Evolutionary conservation across 37 sponge, comb jelly and placozoan genomes (phyloP).

Genomic region (Ianthella basta): DNA sequence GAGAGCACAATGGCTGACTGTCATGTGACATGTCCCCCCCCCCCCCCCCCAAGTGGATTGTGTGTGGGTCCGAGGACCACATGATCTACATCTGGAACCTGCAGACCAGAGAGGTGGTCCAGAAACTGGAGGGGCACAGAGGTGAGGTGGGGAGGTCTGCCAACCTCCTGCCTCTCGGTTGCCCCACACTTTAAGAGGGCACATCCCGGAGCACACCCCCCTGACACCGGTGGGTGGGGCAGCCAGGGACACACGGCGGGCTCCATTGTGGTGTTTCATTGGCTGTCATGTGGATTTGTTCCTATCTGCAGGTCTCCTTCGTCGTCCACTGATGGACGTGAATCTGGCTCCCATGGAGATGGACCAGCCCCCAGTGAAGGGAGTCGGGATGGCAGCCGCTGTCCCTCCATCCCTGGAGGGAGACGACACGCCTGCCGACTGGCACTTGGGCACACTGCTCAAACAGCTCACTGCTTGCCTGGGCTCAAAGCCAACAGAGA

Average conservation of each 20-base stretch:
- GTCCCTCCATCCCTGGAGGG: neutral
- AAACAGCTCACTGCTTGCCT: slow-evolving; percentile 64
- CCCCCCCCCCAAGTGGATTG: slow-evolving; percentile 85
- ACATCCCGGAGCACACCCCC: neutral
- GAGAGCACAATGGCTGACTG: too few species aligned
- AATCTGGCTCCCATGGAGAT: neutral
- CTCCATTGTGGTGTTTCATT: too few species aligned
- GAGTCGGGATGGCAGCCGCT: neutral
- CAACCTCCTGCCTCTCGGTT: slow-evolving; percentile 70
- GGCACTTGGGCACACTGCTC: slow-evolving; percentile 71
- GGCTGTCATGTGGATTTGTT: too few species aligned
- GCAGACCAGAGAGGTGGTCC: slow-evolving; percentile 96
- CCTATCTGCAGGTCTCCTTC: neutral
- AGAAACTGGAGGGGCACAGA: slow-evolving; percentile 92
- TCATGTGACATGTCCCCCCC: too few species aligned
- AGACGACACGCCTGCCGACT: slow-evolving; percentile 54
- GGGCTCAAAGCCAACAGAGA: slow-evolving; percentile 54
- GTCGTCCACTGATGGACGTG: slow-evolving; percentile 21
- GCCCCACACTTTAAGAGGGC: slow-evolving; percentile 86
- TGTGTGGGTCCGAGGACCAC: slow-evolving; percentile 95
- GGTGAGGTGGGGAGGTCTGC: slow-evolving; percentile 79
- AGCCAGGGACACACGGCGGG: too few species aligned
- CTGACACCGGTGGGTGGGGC: too few species aligned
- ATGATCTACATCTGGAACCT: slow-evolving; percentile 97
- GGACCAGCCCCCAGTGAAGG: neutral